Base-by-base conservation (phyloP, 2,797 vertebrate species). In the Gouania willdenowi region DNA sequence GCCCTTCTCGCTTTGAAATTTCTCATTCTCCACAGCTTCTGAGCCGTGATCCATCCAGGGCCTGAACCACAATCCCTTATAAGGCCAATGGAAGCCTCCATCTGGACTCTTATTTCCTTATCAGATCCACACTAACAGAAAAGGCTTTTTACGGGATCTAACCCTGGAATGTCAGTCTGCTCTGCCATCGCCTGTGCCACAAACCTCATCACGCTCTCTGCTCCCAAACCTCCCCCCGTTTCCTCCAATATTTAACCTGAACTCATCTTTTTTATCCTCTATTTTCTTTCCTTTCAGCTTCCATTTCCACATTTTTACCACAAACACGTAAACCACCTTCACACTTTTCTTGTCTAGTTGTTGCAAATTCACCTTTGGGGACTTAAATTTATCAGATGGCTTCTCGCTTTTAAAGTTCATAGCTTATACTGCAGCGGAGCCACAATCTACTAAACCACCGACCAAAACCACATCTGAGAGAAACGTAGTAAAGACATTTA, bases 21-120 rank as follows among this genome's bases (percentile, higher is more conserved):
- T 66, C 51, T 75, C 49, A 59, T 75, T 77, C 68, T 63, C 43
- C 10, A 0, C 43, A 57, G 76, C 64, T 74, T 59, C 64, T 75
- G 57, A 62, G 46, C 66, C 62, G 8, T 57, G 62, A 75, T 82
- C 71, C 66, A 44, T 63, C 61, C 61, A 50, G 79, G 66, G n/a
- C n/a, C 75, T 60, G 64, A 57, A 48, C 54, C 40, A 6, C 67
- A 75, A 80, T 79, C 82, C 84, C 81, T 71, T 82, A 84, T 84
- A 84, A 84, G 72, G 83, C 75, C 56, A 30, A 14, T 54, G 49
- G 69, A 82, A 79, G 82, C 75, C 64, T 64, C 77, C 73, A 67
- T 75, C 82, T 84, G 77, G 54, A 34, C 63, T 68, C 48, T 54
- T 74, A 76, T 86, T 82, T 83, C 79, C 78, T 81, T 83, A 83